Conservation (phyloP, 1,140 invertebrate species). For the Mycetomoellerius zeteki region DNA sequence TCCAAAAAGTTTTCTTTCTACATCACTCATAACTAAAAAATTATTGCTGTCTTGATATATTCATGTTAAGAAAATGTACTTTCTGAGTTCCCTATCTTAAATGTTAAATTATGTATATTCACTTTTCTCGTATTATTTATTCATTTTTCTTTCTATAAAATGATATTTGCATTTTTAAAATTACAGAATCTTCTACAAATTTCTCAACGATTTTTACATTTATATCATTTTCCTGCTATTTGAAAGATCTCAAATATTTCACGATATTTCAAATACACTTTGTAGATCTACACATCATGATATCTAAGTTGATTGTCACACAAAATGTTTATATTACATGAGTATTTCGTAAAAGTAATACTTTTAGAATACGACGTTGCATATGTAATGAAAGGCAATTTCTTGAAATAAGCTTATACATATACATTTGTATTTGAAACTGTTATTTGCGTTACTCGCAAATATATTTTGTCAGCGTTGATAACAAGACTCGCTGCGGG, state of each 20-base stretch:
- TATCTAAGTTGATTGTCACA: not conserved
- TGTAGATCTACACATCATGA: not conserved
- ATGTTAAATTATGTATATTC: not conserved
- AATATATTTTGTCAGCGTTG: constrained; percentile 13
- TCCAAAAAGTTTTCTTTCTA: not conserved
- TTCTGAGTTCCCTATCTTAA: not conserved
- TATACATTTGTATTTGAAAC: constrained; percentile 4
- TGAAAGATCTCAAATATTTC: not conserved
- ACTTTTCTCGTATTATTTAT: too few species aligned
- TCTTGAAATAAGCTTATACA: not conserved
- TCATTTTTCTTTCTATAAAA: not conserved
- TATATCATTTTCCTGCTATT: not conserved
- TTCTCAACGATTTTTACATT: not conserved
- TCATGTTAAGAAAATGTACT: not conserved
- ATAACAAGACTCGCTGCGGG: constrained; percentile 25
- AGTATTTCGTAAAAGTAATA: not conserved
- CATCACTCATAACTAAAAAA: not conserved
- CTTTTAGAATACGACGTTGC: not conserved
- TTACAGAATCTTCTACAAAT: not conserved
- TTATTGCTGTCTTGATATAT: not conserved
- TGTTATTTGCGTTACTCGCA: constrained; percentile 4
- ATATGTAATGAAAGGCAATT: not conserved
- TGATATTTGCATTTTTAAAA: not conserved
- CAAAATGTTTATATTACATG: not conserved
- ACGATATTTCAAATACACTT: not conserved